These are phyloP conservation scores for Pelecanus crispus DNA, from an alignment of 2,113 vertebrate species.

Conservation along the genomic window DNA sequence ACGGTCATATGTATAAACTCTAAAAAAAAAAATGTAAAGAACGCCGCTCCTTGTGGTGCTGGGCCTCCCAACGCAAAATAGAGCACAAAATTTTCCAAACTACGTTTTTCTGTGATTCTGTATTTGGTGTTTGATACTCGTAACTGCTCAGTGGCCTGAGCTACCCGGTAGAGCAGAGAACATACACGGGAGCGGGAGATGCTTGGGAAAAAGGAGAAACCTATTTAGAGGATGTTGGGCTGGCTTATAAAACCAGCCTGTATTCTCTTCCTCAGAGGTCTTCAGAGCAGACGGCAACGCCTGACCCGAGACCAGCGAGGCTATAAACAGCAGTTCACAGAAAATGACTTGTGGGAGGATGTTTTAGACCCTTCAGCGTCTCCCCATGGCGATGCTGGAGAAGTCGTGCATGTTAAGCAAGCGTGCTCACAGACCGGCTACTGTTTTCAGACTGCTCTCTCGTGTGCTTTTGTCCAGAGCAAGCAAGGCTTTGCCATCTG, in stretches of 20 bases:
- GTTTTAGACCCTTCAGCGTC: not conserved
- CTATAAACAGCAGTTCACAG: not conserved
- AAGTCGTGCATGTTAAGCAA: fast-evolving
- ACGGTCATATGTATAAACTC: fast-evolving
- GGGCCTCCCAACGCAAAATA: not conserved
- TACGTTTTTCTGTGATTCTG: fast-evolving
- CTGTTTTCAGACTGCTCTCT: not conserved
- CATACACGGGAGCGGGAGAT: fast-evolving
- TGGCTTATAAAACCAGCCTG: not conserved
- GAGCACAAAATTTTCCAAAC: not conserved
- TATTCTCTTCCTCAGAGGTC: not conserved
- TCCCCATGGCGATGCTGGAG: not conserved
- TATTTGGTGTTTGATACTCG: not conserved
- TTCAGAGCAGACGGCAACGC: not conserved
- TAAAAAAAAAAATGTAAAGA: not conserved
- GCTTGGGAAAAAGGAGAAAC: not conserved
- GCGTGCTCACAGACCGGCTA: not conserved
- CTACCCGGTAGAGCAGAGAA: fast-evolving
- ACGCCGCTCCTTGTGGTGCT: fast-evolving
- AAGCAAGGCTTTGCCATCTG: not conserved
- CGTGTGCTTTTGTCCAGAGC: not conserved
- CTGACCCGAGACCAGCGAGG: not conserved
- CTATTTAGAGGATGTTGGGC: not conserved
- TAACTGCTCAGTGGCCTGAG: not conserved
- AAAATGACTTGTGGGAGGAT: not conserved